Conservation (phyloP, 2,113 vertebrate species). For the Zapus hudsonius region DNA sequence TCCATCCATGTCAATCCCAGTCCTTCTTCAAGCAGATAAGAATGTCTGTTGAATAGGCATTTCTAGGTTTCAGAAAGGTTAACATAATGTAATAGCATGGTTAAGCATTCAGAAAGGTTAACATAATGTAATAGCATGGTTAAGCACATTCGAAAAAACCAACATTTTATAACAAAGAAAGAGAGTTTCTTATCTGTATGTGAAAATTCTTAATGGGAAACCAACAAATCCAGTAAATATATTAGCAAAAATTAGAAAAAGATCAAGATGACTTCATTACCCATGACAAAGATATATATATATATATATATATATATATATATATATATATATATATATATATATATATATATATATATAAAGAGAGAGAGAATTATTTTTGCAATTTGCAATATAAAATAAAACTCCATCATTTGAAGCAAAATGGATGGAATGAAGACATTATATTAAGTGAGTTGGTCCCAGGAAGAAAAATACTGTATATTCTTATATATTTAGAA, state of each 20-base stretch:
- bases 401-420: neutral
- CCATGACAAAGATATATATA: neutral
- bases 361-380: neutral
- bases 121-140: neutral
- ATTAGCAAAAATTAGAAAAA: slow-evolving; percentile 13
- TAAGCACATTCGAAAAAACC: neutral
- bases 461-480: neutral
- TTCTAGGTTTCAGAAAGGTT: neutral
- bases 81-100: neutral
- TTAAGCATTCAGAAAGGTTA: neutral
- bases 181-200: neutral
- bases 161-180: neutral
- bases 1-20: neutral
- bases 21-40: neutral
- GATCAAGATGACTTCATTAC: neutral
- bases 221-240: slow-evolving; percentile 16
- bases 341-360: neutral
- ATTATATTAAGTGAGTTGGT: neutral
- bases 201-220: neutral
- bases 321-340: neutral
- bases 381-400: neutral
- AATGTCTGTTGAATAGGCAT: neutral
- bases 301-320: neutral
- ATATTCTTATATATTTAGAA: neutral
- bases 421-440: too few species aligned